Conservation (phyloP, 1,140 invertebrate species). For the Piezodorus guildinii region DNA sequence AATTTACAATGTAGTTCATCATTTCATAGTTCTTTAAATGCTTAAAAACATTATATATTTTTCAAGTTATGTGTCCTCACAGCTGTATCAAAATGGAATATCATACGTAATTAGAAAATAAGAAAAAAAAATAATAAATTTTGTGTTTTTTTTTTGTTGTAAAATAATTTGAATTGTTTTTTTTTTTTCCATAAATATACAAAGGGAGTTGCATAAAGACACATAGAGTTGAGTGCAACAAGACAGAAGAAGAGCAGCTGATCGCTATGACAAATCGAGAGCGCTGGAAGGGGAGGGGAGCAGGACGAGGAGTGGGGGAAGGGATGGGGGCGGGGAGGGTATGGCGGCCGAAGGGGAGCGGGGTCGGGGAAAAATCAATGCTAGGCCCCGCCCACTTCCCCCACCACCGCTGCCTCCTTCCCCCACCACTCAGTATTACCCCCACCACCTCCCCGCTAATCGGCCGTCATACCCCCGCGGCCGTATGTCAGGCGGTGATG, state of each 20-base stretch:
- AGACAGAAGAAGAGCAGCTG: neutral
- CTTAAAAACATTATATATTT: no score
- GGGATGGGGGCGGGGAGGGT: neutral
- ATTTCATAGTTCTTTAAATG: no score
- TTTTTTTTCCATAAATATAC: no score
- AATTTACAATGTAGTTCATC: no score
- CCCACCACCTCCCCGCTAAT: neutral
- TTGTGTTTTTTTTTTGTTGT: no score
- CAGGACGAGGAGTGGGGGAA: neutral
- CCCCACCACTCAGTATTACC: no score
- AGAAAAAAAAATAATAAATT: no score
- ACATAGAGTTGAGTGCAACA: neutral
- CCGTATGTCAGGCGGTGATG: neutral
- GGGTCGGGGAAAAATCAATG: conserved; percentile 15
- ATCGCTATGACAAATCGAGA: neutral
- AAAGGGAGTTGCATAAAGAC: no score
- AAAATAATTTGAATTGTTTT: no score
- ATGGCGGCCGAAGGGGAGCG: neutral
- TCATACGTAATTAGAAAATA: no score
- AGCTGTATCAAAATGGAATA: no score
- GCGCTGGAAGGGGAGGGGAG: neutral
- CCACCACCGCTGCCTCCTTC: neutral
- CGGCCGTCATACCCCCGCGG: neutral
- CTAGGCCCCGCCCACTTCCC: neutral
- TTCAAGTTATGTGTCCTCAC: no score